Base-by-base conservation (phyloP, 2,113 vertebrate genomes). In the Centropristis striata region DNA sequence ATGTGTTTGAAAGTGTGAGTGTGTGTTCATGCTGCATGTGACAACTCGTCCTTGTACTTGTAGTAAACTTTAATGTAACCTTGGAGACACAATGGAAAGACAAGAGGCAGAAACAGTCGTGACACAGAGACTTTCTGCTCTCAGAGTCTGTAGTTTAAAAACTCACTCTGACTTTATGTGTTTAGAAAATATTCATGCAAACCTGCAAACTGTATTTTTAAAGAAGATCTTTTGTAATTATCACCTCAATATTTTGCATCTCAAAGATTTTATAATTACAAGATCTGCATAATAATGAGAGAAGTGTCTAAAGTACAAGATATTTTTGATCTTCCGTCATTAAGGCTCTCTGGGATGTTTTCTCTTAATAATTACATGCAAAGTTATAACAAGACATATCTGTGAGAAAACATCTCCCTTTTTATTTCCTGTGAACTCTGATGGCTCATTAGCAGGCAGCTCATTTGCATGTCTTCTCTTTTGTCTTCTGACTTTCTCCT, bases 21-120 rank as follows among this genome's bases (percentile, higher is more conserved):
- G 60, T 18, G 71, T 46, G 11, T 61, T 73, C 39, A 37, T 16
- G 64, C 63, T 0, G 60, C 57, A 5, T 44, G 74, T n/a, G 25
- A 32, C 23, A 6, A 37, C 60, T 61, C 21, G 16, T 71, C 61
- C 58, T 69, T 16, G 23, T 4, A 21, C 55, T 32, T 18, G 15
- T 4, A 8, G 25, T 15, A 63, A 75, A 72, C 25, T n/a, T 46
- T 8, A 10, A 5, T 8, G 47, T 39, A 27, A 72, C 65, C 66
- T 59, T 57, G 49, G 32, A 39, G 37, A 37, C 2, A 7, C 27
- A 18, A 25, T 5, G 5, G 21, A 13, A n/a, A 41, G 64, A 3
- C 21, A 21, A 28, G 4, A 2, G 20, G 41, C 12, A 20, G 27
- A 28, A 16, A 16, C 14, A 46, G 44, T 16, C 12, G 21, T 3